Evolutionary conservation across 2,113 vertebrate species (phyloP).

Genomic region (Lota lota): DNA sequence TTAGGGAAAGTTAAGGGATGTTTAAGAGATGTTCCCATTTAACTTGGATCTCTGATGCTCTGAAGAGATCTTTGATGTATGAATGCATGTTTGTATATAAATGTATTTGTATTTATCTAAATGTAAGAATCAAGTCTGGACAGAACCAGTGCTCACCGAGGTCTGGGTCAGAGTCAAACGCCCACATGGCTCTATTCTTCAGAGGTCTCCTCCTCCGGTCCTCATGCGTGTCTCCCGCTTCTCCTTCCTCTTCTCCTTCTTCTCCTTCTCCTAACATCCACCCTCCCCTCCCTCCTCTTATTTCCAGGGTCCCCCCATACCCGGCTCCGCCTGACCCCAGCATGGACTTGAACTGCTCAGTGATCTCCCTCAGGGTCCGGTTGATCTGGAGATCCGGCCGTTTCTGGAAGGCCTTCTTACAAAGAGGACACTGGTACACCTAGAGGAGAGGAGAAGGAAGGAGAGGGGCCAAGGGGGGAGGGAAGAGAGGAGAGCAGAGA

Average conservation of each 20-base stretch:
- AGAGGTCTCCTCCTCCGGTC: neutral
- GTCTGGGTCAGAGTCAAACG: too few relatives aligned
- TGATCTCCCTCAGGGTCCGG: slow-evolving; percentile 71
- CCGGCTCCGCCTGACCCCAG: neutral
- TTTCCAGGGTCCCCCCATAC: too few relatives aligned
- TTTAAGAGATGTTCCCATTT: too few relatives aligned
- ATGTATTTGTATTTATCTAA: neutral
- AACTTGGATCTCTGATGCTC: too few relatives aligned
- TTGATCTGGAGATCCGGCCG: slow-evolving; percentile 71
- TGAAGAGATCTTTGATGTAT: too few relatives aligned
- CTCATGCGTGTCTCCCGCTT: neutral
- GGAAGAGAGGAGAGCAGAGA: neutral
- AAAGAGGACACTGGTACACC: slow-evolving; percentile 70
- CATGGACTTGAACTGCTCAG: slow-evolving; percentile 65
- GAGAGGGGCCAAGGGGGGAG: neutral
- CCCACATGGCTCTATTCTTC: too few relatives aligned
- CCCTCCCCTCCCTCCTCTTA: neutral
- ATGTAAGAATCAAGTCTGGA: too few relatives aligned
- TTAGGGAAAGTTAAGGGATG: too few relatives aligned
- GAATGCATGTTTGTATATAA: neutral
- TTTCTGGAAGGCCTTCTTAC: slow-evolving; percentile 68
- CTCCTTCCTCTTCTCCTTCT: slow-evolving; percentile 3
- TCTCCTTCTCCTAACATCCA: neutral
- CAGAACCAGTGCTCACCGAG: too few relatives aligned
- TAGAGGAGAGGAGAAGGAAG: neutral